Base-by-base conservation (phyloP, 2,797 vertebrate genomes). In the Lithobates sylvaticus region DNA sequence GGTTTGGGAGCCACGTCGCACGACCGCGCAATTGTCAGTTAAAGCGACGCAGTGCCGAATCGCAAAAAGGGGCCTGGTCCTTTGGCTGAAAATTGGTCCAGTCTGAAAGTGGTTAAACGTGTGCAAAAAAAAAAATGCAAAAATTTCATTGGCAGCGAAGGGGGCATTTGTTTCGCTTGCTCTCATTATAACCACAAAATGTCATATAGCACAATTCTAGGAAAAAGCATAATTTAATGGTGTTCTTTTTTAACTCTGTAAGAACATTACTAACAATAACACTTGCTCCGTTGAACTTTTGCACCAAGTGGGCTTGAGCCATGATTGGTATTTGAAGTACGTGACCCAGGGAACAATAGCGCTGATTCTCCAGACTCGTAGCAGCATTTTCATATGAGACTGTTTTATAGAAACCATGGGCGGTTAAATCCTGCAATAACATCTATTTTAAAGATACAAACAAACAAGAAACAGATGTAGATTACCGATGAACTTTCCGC, bases 391-490 rank as follows among this genome's bases (percentile, higher is more conserved):
- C 32, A 10, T 18, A 27, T 32, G 54, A 71, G 76, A 71, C 69
- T 71, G 84, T 81, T 87, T 87, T 87, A 87, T 69, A 84, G 71
- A 87, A 87, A 69, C 81, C 70, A 76, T 75, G 32, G 61, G 70
- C 67, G 34, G 81, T 18, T 70, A 84, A 87, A 87, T 74, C 76
- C 81, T 76, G 44, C 54, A 84, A 87, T 76, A 87, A 72, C 76
- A 83, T 69, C 69, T 58, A 73, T 27, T 74, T 67, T 78, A 50
- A 27, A 69, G 69, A 83, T 72, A 78, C 81, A 87, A 87, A 83
- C 86, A 84, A 84, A 87, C 86, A 84, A 79, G 81, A 70, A 84
- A 76, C 86, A 84, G 81, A 84, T 87, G 86, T 84, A 87, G 81
- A 84, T 87, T 87, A 61, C 18, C 15, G 18, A 13, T 84, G 86